phyloP scores from a whole-genome alignment of 2,113 vertebrate species.

The Cichladusa arquata region DNA sequence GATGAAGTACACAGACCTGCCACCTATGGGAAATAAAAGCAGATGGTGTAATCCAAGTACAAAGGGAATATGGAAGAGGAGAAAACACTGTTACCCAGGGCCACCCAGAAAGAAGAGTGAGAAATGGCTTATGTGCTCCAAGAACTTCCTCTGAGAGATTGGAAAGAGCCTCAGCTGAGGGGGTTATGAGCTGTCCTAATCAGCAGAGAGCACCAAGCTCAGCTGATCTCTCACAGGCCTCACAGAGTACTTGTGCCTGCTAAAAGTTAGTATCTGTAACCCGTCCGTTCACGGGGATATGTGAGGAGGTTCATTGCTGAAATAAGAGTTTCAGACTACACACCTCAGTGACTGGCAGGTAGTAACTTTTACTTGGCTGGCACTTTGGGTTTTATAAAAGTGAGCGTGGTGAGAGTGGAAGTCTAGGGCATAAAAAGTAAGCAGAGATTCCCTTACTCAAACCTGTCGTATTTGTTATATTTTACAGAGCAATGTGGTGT shows the following conservation, averaged over 20 bases:
- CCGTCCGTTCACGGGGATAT: not conserved
- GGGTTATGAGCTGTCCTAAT: not conserved
- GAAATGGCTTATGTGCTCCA: not conserved
- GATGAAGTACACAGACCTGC: not conserved
- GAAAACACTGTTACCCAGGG: not conserved
- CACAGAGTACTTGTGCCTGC: not conserved
- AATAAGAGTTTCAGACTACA: not conserved
- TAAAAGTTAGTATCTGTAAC: not conserved
- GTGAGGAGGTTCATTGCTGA: not conserved
- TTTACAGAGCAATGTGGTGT: not conserved
- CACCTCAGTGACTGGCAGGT: not conserved
- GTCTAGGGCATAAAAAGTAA: not conserved
- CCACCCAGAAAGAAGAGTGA: not conserved
- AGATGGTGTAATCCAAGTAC: not conserved
- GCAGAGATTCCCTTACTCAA: not conserved
- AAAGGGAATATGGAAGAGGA: not conserved
- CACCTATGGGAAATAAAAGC: not conserved
- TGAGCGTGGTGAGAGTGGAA: not conserved
- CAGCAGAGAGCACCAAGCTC: not conserved
- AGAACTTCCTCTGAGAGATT: not conserved
- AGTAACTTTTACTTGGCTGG: slow-evolving; percentile 26
- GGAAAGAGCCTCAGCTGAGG: not conserved
- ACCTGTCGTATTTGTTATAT: not conserved
- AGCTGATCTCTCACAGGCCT: not conserved
- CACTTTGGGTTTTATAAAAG: slow-evolving; percentile 39